Percentiles rank a stretch among this genome's conserved stretches.
Evolutionary conservation across 2,888 invertebrate genomes (phyloP).

Genomic region (Chamaedrilus cognettii): DNA sequence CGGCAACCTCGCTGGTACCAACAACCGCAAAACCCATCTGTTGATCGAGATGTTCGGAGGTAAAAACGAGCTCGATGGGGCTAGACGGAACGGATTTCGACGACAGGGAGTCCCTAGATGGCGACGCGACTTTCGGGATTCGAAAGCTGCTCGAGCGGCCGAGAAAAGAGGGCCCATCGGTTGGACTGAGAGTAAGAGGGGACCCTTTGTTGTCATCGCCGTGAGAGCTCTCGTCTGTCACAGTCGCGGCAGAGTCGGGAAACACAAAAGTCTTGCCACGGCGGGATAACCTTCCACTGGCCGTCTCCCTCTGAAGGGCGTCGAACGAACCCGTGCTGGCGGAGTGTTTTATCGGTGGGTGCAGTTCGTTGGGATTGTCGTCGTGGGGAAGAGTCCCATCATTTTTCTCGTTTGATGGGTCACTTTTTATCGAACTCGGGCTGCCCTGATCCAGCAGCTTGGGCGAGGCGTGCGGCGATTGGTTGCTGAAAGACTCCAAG

Average conservation of each 20-base stretch:
- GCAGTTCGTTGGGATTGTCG: background rate
- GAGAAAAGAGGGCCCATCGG: background rate
- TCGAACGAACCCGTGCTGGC: background rate
- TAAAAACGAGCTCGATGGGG: constrained; percentile 10
- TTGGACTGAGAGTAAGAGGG: background rate
- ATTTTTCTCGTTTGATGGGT: constrained; percentile 10
- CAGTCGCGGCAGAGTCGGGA: too few relatives aligned
- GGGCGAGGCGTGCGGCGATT: background rate
- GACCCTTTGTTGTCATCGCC: background rate
- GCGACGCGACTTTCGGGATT: background rate
- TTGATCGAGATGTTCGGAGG: background rate
- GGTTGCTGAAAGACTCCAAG: background rate
- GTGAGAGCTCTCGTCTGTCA: background rate
- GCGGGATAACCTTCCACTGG: background rate
- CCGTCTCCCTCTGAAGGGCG: background rate
- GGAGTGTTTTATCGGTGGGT: too few relatives aligned
- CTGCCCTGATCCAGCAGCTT: constrained; percentile 9
- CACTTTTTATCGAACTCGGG: constrained; percentile 22
- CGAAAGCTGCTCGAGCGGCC: constrained; percentile 14
- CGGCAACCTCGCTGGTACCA: background rate
- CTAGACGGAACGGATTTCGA: constrained; percentile 16
- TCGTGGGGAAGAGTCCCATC: background rate
- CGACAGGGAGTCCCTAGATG: background rate
- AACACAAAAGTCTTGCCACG: background rate
- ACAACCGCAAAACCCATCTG: background rate